Base-by-base conservation (phyloP, 2,113 vertebrate genomes). In the Zosterops borbonicus region DNA sequence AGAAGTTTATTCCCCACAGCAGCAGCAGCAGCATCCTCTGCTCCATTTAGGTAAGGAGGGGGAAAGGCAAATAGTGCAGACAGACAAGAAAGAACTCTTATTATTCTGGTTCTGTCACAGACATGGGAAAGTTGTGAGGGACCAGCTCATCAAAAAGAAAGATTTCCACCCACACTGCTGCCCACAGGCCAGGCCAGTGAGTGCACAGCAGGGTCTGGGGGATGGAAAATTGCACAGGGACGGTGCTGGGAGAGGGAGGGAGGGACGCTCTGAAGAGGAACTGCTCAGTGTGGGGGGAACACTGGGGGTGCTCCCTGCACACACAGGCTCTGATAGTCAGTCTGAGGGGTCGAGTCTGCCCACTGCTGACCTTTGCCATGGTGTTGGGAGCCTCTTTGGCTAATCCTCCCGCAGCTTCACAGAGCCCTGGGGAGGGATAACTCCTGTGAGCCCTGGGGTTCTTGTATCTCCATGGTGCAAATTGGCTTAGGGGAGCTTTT, bases 181-280 rank as follows among this genome's bases (percentile, higher is more conserved):
- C 71, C 46, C 62, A 56, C 5, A 68, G 69, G 37, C 35, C 78
- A 80, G 22, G 20, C 80, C 31, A 41, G 62, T 1, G 27, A 56
- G 64, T 0, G 1, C 46, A 46, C 12, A 41, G 42, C 3, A 0
- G 1, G 5, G n/a, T 1, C 37, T 29, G 68, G 27, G 55, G 5
- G 65, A 11, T 24, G 52, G 65, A 33, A 82, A 82, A 41, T 5
- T 33, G 16, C 22, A 19, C 53, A 22, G 47, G 35, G 29, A 17
- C 3, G 11, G 9, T 11, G 12, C 35, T 73, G 74, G 58, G 24
- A 33, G 39, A 50, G 52, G 19, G 12, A 65, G 25, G 52, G 52
- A 65, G 25, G 52, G 52, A 59, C 21, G 33, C n/a, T 9, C 9
- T 46, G 67, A 17, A 33, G 23, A 25, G 28, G n/a, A 76, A 3